Conservation (phyloP, 2,888 invertebrate species). For the Ypsolopha scabrella region DNA sequence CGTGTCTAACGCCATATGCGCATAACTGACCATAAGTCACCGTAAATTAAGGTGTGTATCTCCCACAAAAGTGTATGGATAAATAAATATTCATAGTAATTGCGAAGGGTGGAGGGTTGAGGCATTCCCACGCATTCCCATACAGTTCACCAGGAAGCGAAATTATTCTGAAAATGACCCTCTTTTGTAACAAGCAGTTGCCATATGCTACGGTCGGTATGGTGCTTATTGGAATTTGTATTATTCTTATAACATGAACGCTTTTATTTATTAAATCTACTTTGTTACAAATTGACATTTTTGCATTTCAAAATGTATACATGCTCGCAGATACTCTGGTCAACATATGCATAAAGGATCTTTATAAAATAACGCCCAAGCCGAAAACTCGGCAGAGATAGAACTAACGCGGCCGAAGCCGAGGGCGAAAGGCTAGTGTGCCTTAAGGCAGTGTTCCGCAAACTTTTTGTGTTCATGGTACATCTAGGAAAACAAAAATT, state of each 20-base stretch:
- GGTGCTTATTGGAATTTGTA: too few species aligned
- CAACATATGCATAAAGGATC: too few species aligned
- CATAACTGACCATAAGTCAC: constrained; percentile 58
- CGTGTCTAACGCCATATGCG: constrained; percentile 31
- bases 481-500: too few species aligned
- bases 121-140: constrained; percentile 59
- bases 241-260: too few species aligned
- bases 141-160: constrained; percentile 18
- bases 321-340: too few species aligned
- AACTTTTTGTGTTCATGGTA: too few species aligned
- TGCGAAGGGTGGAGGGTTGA: constrained; percentile 37
- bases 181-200: not conserved
- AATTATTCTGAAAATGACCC: constrained; percentile 4
- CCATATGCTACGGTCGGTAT: constrained; percentile 4
- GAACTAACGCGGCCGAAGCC: too few species aligned
- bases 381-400: too few species aligned
- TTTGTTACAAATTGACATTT: not conserved
- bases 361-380: too few species aligned
- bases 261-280: not conserved
- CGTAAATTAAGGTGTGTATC: constrained; percentile 35
- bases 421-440: too few species aligned
- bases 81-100: constrained; percentile 29
- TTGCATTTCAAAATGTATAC: too few species aligned
- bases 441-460: too few species aligned
- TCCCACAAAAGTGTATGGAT: constrained; percentile 26